Base-by-base conservation (phyloP, 35 echinoderm and acorn worm species). In the Amphiura filiformis region DNA sequence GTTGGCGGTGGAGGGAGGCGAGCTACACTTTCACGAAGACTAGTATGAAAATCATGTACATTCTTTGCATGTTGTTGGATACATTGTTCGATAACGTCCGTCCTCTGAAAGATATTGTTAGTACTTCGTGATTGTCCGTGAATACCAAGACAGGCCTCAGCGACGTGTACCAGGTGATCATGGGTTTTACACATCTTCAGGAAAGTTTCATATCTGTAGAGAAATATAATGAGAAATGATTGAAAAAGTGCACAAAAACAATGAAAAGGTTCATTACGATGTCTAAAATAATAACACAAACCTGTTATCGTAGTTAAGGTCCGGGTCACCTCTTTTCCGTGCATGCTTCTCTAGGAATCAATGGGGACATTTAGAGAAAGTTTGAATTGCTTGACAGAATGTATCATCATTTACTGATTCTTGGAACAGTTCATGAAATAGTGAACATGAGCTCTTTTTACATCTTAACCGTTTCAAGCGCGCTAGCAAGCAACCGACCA, bases 171-270 rank as follows among this genome's bases (percentile, higher is more conserved):
- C 32, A 91, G 89, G 35, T 91, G 35, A 47, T 91, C 89, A 20
- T 91, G 83, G 31, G 84, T 75, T 76, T 91, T 36, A 61, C 89
- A 91, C 75, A 91, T 37, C 76, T 79, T 83, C 77, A 85, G 49
- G n/a, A 91, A 91, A 0, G 89, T 91, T 7, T 91, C 89, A 79
- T 91, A 91, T 57, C 89, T 91, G 75, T 4, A 76, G 40, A 37
- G 64, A 23, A 32, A 70, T 17, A 64, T 32, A 7, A 52, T 15
- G 23, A 41, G n/a, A 18, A 47, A 47, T 47, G 17, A 47, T 47
- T 47, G 41, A 47, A 47, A 9, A 47, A 9, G 41, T 4, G 41
- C 4, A 47, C 4, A 4, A 47, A 47, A 9, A 47, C 17, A 9
- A 9, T 47, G 41, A 47, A 17, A 47, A 4, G 41, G 4, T 47